Conservation (phyloP, 2,113 vertebrate genomes). For the Aptenodytes forsteri region DNA sequence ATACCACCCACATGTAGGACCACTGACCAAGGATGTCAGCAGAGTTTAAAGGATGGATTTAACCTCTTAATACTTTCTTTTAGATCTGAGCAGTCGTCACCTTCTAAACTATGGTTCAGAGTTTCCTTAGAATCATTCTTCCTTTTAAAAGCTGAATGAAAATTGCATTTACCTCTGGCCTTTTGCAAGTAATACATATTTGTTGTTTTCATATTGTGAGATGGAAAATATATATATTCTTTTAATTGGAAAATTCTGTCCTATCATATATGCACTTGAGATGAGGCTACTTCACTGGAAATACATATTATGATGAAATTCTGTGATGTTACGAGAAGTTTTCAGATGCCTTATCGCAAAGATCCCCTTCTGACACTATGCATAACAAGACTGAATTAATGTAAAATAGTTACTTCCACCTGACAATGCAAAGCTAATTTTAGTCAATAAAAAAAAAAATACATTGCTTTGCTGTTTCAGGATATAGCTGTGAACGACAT, state of each 20-base stretch:
- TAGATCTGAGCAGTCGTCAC: not conserved
- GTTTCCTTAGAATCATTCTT: not conserved
- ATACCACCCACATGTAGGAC: not conserved
- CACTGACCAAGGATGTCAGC: not conserved
- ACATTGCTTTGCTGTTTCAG: not conserved
- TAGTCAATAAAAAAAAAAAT: not conserved
- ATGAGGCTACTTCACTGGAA: not conserved
- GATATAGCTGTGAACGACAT: not conserved
- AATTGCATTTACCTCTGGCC: not conserved
- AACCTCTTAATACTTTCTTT: not conserved
- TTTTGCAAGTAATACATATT: not conserved
- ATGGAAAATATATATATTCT: not conserved
- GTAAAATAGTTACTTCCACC: not conserved
- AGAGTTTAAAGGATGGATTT: not conserved
- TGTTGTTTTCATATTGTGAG: not conserved
- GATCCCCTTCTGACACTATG: not conserved
- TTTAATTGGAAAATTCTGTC: not conserved
- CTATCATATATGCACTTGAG: not conserved
- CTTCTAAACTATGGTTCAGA: not conserved
- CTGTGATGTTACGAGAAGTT: not conserved
- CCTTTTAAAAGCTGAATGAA: not conserved
- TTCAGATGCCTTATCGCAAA: not conserved
- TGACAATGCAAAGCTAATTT: not conserved
- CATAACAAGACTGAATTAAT: not conserved
- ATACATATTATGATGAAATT: not conserved